phyloP scores from a whole-genome alignment of 1,140 invertebrate species.

The Leguminivora glycinivorella region DNA sequence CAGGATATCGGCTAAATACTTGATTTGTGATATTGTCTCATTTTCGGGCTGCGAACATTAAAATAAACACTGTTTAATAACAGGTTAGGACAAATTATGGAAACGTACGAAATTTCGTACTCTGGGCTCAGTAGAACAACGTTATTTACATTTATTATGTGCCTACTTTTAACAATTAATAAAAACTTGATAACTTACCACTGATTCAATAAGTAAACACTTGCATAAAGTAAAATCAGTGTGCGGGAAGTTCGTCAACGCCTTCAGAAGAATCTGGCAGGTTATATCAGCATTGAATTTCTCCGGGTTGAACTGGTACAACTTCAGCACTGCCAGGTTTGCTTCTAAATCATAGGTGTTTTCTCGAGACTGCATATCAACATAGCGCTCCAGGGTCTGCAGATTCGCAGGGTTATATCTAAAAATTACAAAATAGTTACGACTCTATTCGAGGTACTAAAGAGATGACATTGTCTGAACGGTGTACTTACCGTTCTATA shows the following conservation, averaged over 20 bases:
- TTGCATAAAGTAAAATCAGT: constrained; percentile 98
- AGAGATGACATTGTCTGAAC: constrained; percentile 42
- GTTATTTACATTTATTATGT: too few species aligned
- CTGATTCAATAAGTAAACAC: constrained; percentile 92
- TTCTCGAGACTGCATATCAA: constrained; percentile 94
- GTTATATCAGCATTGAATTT: constrained; percentile 91
- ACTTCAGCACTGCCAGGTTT: constrained; percentile 93
- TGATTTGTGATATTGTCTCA: constrained; percentile 90
- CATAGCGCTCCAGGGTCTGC: constrained; percentile 92
- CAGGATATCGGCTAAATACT: constrained; percentile 93
- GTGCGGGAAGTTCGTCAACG: constrained; percentile 96
- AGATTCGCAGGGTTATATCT: constrained; percentile 98
- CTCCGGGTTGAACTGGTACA: constrained; percentile 97
- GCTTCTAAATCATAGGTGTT: constrained; percentile 98
- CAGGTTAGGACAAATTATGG: too few species aligned
- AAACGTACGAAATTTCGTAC: too few species aligned
- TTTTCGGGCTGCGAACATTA: constrained; percentile 85
- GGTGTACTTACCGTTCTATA: constrained; percentile 85
- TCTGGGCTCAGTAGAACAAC: too few species aligned
- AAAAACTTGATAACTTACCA: constrained; percentile 80
- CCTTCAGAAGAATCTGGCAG: constrained; percentile 93
- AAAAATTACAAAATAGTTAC: constrained; percentile 57
- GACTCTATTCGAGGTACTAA: background rate
- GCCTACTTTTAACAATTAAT: too few species aligned
- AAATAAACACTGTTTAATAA: too few species aligned